Conservation (phyloP, 2,797 vertebrate genomes). For the Peromyscus attwateri region DNA sequence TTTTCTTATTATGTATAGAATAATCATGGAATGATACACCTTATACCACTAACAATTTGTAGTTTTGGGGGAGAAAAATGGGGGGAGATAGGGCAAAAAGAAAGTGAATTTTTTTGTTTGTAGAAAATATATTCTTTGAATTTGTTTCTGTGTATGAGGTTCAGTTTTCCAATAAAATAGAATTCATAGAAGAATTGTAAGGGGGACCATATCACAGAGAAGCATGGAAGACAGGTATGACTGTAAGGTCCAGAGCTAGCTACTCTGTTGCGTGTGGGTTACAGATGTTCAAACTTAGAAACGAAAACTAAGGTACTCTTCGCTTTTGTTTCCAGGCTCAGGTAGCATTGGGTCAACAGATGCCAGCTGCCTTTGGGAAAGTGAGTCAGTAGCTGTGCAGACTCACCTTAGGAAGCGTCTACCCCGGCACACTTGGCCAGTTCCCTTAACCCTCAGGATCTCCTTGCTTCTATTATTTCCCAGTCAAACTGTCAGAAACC, state of each 20-base stretch:
- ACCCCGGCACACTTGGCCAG: not conserved
- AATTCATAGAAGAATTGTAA: not conserved
- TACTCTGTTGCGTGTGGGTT: slow-evolving; percentile 51
- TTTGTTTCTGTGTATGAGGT: not conserved
- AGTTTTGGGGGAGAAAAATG: not conserved
- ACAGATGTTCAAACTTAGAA: slow-evolving; percentile 65
- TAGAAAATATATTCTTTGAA: not conserved
- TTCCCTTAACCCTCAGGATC: not conserved
- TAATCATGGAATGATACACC: not conserved
- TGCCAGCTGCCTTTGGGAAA: slow-evolving; percentile 53
- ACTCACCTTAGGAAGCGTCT: not conserved
- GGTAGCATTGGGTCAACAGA: slow-evolving; percentile 52
- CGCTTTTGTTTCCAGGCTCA: slow-evolving; percentile 2
- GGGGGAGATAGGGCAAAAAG: not conserved
- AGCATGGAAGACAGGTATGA: not conserved
- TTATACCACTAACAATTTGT: not conserved
- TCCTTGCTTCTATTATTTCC: not conserved
- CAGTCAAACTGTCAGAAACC: slow-evolving; percentile 28
- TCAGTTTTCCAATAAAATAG: slow-evolving; percentile 44
- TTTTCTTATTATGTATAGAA: not conserved
- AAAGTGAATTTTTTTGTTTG: not conserved
- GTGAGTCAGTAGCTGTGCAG: not conserved
- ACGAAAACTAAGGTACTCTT: not conserved
- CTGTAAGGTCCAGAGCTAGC: not conserved
- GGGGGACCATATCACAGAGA: not conserved